Percentiles rank a stretch among this genome's conserved stretches.
Evolutionary conservation across 2,797 vertebrate species (phyloP).

Genomic region (Vespertilio murinus): DNA sequence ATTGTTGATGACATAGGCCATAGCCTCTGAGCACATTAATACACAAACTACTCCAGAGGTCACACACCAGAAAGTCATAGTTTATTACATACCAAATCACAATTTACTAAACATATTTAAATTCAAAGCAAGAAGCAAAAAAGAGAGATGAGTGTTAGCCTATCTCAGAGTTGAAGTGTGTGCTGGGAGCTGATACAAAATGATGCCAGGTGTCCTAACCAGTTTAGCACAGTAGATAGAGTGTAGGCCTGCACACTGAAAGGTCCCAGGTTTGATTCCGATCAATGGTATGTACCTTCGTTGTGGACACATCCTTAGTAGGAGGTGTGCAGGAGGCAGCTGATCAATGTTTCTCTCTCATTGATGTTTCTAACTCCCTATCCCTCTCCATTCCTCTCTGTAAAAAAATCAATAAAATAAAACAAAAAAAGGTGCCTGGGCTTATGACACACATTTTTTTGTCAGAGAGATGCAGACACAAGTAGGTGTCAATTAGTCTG

Average conservation of each 20-base stretch:
- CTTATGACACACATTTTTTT: not conserved
- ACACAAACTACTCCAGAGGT: not conserved
- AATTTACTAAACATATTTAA: slow-evolving; percentile 2
- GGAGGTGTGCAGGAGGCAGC: too few species aligned
- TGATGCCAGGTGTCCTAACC: not conserved
- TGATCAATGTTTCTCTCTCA: too few species aligned
- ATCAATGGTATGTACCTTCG: too few species aligned
- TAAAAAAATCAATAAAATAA: too few species aligned
- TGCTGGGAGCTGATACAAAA: not conserved
- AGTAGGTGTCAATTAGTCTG: not conserved
- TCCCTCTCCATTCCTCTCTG: too few species aligned
- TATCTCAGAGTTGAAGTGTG: not conserved
- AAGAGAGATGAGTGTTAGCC: not conserved
- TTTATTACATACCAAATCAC: not conserved
- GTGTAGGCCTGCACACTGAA: too few species aligned
- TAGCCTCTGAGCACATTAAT: not conserved
- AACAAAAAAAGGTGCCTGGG: not conserved
- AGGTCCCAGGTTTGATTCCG: too few species aligned
- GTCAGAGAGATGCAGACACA: not conserved
- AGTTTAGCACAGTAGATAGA: too few species aligned
- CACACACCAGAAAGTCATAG: not conserved
- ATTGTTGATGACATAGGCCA: not conserved
- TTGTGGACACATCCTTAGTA: too few species aligned
- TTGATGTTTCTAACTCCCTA: too few species aligned
- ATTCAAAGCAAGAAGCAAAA: not conserved